Evolutionary conservation across 2,888 invertebrate genomes (phyloP), one percentile per base, ranked within the genome.

Genomic region (Nomada hirtipes): DNA sequence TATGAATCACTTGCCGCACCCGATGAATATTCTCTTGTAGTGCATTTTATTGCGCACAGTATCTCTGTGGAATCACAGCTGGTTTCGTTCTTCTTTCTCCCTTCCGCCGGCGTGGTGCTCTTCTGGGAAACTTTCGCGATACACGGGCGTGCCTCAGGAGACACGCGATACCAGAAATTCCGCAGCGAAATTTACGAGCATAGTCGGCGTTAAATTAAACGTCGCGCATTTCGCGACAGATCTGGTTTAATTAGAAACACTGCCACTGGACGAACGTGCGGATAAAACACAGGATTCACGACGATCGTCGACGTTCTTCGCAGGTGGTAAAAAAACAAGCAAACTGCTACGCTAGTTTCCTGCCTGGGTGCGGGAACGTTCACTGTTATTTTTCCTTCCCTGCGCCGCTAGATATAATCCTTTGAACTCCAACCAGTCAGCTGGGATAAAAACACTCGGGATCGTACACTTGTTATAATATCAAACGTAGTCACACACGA

Each of bases 121-220:
- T 18, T 18, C 26, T 42, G 13, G 23, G 13, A 53, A 60, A 60
- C 26, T 75, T 69, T 42, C 47, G 42, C 57, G 57, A 42, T 20
- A n/a, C 4, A 42, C 29, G 7, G 15, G 11, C 36, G n/a, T 13
- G 29, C 2, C 29, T 57, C 20, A 7, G 23, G 55, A 47, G 50
- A 55, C 60, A 55, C 59, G 20, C 69, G 61, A 69, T 23, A 44
- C 44, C 57, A 11, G 4, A 29, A 64, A 63, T 63, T 67, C 20
- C 70, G n/a, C 13, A 18, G 29, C n/a, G 23, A 65, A 82, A 76
- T 78, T 78, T 72, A 67, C 60, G 68, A 20, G 60, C 69, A 52
- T 55, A 20, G n/a, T 57, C 23, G 20, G 18, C 47, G 65, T 61
- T 68, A 72, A 82, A 78, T 76, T 63, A 73, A 85, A 73, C 23